Base-by-base conservation (phyloP, 1,140 invertebrate genomes). In the Idris sp. region DNA sequence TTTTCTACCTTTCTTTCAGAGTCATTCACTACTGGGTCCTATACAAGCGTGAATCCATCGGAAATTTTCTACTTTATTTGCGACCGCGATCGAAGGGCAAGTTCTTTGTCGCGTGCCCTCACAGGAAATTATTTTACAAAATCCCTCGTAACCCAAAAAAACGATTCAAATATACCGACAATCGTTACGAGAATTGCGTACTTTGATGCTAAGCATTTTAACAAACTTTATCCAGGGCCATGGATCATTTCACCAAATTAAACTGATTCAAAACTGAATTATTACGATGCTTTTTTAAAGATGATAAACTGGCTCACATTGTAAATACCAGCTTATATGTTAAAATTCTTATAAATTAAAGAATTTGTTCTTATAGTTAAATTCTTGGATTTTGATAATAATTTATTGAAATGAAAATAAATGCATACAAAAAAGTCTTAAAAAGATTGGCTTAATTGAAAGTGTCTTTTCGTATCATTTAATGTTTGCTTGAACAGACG, bases 21-120 rank as follows among this genome's bases (percentile, higher is more conserved):
- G 71, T 72, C 67, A 72, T 76, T 76, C 67, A 76, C 56, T 51
- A 67, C 36, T 71, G 15, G 40, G 49, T 56, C 49, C 49, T 68
- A 36, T 51, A 31, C 51, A 59, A 54, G 35, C 22, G 25, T 62
- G 43, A 72, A 72, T 56, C 48, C 49, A 68, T 68, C 67, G 41
- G 56, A 72, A 62, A 76, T 71, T 65, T 67, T 76, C 67, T 68
- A 72, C 67, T 74, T 64, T 64, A 68, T 68, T 74, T 68, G 46
- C 49, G 54, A 68, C 62, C 44, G 22, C 56, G 10, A 62, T 62
- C 30, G 62, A 51, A 56, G 71, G 43, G 54, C 46, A 62, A 62
- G 62, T 69, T 68, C 58, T 69, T 69, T 75, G 64, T 75, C 72
- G 59, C 53, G 59, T 73, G 69, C 59, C 59, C 51, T 53, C 25